Evolutionary conservation across 2,888 invertebrate genomes (phyloP).

Genomic region (Entomobrya proxima): DNA sequence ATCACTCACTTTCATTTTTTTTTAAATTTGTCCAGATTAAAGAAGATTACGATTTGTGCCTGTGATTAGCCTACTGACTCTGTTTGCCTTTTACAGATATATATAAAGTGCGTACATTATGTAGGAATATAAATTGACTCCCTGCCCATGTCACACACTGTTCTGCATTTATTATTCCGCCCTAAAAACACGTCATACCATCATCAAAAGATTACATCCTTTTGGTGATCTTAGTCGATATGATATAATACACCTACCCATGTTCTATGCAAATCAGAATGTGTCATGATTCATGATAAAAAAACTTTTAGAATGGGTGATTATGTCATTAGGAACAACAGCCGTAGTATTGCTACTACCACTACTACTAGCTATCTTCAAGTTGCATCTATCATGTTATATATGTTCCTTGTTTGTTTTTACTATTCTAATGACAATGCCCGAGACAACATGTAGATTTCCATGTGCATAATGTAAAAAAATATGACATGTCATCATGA

Average conservation of each 20-base stretch:
- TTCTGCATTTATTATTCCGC: background rate
- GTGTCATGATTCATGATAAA: background rate
- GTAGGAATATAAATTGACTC: background rate
- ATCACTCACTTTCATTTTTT: slow-evolving; percentile 15
- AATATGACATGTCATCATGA: slow-evolving; percentile 30
- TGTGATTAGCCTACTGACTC: slow-evolving; percentile 23
- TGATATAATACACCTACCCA: background rate
- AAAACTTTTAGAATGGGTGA: slow-evolving; percentile 26
- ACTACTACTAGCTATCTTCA: background rate
- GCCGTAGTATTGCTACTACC: background rate
- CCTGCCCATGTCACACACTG: background rate
- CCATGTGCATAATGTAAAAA: too few species aligned
- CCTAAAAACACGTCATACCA: background rate
- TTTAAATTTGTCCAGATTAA: slow-evolving; percentile 46
- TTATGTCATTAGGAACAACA: slow-evolving; percentile 17
- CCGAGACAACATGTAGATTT: background rate
- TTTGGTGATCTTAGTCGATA: background rate
- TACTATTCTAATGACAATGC: background rate
- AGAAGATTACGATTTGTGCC: slow-evolving; percentile 1
- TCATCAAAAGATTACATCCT: background rate
- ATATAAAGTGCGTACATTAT: background rate
- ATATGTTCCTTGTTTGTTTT: background rate
- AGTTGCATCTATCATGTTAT: background rate
- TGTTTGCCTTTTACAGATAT: background rate
- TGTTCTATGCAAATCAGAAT: background rate